Base-by-base conservation (phyloP, 2,888 invertebrate genomes). In the Watsonalla binaria region DNA sequence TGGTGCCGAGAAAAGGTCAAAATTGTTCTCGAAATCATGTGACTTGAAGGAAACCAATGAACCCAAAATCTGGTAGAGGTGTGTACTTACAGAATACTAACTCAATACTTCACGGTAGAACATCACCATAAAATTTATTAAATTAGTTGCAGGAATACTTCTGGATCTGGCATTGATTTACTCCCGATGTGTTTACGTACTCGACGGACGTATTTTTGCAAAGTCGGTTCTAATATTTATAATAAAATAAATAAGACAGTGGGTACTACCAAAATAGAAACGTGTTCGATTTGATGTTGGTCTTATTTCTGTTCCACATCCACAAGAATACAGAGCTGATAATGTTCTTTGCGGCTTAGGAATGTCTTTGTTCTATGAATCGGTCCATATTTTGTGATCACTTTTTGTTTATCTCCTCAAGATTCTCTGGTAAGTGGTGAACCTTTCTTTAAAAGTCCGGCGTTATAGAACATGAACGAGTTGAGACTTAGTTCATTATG, bases 61-160 rank as follows among this genome's bases (percentile, higher is more conserved):
- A 37, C 37, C 37, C 8, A 8, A 8, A 5, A 42, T 11, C 42
- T 42, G 42, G 9, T 39, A 37, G 57, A 42, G 51, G 42, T 62
- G 67, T 66, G 65, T 65, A 62, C 58, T 57, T 66, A 66, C 76
- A 75, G 33, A 81, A 85, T 82, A 79, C n/a, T n/a, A n/a, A n/a
- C 24, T 24, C 76, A 78, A 76, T 74, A 77, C 74, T 74, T 67
- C 73, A 70, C 66, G 57, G 65, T 64, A 71, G 71, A 78, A 72
- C 82, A 86, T 86, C 83, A 86, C 86, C 87, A 80, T 86, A 84
- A 84, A 86, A 84, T 76, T 70, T 72, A 76, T 82, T 82, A 85
- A 83, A 78, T 69, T 74, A 75, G 82, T 83, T 80, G 75, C 66
- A 68, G 65, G 63, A 57, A 58, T 65, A 11, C 66, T 66, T 74